Conservation (phyloP, 2,797 vertebrate species). For the Myiothlypis chrysogaster region DNA sequence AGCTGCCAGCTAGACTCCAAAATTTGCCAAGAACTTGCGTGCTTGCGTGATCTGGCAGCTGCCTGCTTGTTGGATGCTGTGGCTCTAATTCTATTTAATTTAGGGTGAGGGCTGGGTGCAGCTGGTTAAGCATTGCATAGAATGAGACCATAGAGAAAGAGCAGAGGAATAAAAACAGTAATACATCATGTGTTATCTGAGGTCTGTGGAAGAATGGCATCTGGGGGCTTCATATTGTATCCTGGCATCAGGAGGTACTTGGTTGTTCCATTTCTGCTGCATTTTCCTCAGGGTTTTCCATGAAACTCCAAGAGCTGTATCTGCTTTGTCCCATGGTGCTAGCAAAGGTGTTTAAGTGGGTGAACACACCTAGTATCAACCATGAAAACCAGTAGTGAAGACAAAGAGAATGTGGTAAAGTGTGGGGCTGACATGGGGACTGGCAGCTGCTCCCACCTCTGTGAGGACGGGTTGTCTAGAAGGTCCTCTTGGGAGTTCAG, state of each 20-base stretch:
- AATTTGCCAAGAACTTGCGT: background rate
- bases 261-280: background rate
- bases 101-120: background rate
- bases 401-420: background rate
- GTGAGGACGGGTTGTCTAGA: background rate
- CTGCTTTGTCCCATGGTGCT: background rate
- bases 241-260: background rate
- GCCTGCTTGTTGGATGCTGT: background rate
- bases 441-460: background rate
- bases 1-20: background rate
- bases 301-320: background rate
- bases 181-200: background rate
- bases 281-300: background rate
- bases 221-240: background rate
- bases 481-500: background rate
- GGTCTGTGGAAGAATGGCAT: fast-evolving
- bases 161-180: background rate
- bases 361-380: background rate
- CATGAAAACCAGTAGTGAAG: background rate
- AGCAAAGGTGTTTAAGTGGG: background rate
- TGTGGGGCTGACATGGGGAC: background rate
- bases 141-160: background rate
- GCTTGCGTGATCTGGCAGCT: background rate
- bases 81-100: background rate
- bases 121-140: background rate